Evolutionary conservation across 1,140 invertebrate genomes (phyloP).

Genomic region (Drosophila pseudoananassae): DNA sequence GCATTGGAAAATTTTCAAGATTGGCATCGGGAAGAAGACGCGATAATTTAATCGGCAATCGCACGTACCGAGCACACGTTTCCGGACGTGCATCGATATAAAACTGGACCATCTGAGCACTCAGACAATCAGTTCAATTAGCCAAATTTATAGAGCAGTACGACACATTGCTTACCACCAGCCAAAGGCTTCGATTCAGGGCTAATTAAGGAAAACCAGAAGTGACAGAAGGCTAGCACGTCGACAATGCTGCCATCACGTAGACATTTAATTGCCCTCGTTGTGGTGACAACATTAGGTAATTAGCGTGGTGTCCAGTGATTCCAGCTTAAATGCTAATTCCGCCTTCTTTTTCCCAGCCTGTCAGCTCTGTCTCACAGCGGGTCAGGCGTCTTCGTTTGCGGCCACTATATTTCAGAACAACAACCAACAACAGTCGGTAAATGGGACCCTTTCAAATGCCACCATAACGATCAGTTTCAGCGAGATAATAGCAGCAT

Average conservation of each 20-base stretch:
- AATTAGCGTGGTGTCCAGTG: constrained; percentile 57
- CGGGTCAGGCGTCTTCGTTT: constrained; percentile 62
- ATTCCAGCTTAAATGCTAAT: constrained; percentile 45
- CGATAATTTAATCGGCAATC: constrained; percentile 57
- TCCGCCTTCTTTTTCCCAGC: constrained; percentile 28
- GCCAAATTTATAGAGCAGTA: constrained; percentile 67
- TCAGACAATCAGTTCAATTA: constrained; percentile 77
- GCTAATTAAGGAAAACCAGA: constrained; percentile 58
- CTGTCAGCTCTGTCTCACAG: constrained; percentile 30
- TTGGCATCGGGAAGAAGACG: constrained; percentile 31
- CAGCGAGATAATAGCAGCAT: constrained; percentile 65
- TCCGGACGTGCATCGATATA: constrained; percentile 73
- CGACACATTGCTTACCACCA: constrained; percentile 29
- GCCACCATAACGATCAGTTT: constrained; percentile 64
- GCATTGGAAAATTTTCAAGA: constrained; percentile 20
- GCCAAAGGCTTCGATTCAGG: constrained; percentile 24
- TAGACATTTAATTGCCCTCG: constrained; percentile 74
- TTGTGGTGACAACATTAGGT: constrained; percentile 80
- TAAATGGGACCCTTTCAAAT: constrained; percentile 52
- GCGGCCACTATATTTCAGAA: constrained; percentile 58
- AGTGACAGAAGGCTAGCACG: constrained; percentile 32
- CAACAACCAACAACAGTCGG: constrained; percentile 52
- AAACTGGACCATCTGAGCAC: constrained; percentile 66
- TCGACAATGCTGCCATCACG: constrained; percentile 50
- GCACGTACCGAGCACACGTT: constrained; percentile 70